Conservation (phyloP, 2,888 invertebrate species). For the Hypolimnas misippus region DNA sequence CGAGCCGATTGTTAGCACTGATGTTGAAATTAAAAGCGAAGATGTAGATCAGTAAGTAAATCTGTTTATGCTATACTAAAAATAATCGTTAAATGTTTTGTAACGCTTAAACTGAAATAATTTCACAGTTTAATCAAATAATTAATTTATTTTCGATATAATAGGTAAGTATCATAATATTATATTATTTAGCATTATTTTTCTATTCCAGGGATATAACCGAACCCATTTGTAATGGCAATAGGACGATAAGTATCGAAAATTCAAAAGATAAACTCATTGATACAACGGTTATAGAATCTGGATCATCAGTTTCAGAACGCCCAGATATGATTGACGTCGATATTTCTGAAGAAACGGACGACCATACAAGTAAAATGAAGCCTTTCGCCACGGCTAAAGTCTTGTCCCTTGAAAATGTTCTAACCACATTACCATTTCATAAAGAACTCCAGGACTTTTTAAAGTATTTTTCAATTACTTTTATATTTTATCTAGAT, state of each 20-base stretch:
- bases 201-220: slow-evolving; percentile 46
- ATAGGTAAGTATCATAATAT: no score
- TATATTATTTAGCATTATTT: no score
- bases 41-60: slow-evolving; percentile 73
- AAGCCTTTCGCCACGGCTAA: slow-evolving; percentile 55
- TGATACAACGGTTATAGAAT: slow-evolving; percentile 47
- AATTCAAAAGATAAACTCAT: slow-evolving; percentile 45
- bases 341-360: slow-evolving; percentile 50
- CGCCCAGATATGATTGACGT: slow-evolving; percentile 55
- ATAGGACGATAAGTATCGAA: slow-evolving; percentile 39
- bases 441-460: slow-evolving; percentile 64
- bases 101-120: no score
- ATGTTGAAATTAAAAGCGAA: slow-evolving; percentile 75
- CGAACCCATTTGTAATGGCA: slow-evolving; percentile 33
- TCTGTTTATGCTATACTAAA: no score
- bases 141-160: no score
- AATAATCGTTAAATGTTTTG: no score
- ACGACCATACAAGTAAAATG: slow-evolving; percentile 35
- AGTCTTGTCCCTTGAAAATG: slow-evolving; percentile 43
- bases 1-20: slow-evolving; percentile 59
- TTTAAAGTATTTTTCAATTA: slow-evolving; percentile 55
- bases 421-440: slow-evolving; percentile 51
- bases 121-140: no score
- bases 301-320: slow-evolving; percentile 56
- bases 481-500: neutral